Evolutionary conservation across 2,113 vertebrate species (phyloP).

Genomic region (Malurus alboscapulatus): DNA sequence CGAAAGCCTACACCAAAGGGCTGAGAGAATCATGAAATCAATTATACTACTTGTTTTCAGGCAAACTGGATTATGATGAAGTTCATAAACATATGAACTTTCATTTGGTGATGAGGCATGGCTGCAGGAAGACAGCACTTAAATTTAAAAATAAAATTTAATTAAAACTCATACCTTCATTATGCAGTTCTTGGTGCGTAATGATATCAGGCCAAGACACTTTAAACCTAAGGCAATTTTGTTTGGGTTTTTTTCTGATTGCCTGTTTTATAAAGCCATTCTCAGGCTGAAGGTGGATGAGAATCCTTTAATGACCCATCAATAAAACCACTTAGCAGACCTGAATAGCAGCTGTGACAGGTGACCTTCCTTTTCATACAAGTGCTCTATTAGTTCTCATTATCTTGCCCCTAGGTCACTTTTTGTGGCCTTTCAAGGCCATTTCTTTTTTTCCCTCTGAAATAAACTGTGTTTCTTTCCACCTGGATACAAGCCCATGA

Average conservation of each 20-base stretch:
- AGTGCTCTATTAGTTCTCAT: slow-evolving; percentile 44
- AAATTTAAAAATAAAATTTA: slow-evolving; percentile 15
- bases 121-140: neutral
- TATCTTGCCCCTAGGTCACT: slow-evolving; percentile 11
- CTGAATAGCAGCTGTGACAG: slow-evolving; percentile 25
- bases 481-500: neutral
- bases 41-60: neutral
- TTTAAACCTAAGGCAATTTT: slow-evolving; percentile 11
- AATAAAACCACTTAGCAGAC: slow-evolving; percentile 41
- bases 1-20: neutral
- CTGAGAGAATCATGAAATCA: neutral
- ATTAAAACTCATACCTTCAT: slow-evolving; percentile 1
- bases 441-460: neutral
- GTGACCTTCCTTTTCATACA: slow-evolving; percentile 38
- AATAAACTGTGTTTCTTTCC: neutral
- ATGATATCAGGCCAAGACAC: neutral
- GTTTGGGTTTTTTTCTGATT: neutral
- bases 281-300: neutral
- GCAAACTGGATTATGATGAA: neutral
- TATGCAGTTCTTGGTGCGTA: neutral
- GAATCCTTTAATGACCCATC: slow-evolving; percentile 19
- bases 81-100: neutral
- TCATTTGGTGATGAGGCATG: neutral
- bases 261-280: neutral
- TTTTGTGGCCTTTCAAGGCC: neutral